Base-by-base conservation (phyloP, 2,888 invertebrate genomes). In the Gymnosoma rotundatum region DNA sequence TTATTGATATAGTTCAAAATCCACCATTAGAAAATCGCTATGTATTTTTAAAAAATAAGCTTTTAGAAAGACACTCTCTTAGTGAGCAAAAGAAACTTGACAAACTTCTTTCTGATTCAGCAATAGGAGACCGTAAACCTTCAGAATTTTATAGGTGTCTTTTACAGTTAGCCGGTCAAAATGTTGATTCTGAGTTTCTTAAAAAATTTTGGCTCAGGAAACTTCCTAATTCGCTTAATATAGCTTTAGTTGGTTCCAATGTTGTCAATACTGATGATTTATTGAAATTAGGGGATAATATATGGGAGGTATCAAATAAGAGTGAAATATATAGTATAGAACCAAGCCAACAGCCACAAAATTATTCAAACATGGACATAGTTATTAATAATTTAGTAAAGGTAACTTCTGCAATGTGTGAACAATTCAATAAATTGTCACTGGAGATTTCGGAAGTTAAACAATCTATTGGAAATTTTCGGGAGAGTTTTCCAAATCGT, bases 1-100 rank as follows among this genome's bases (percentile, higher is more conserved):
- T 61, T 9, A 60, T 61, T 20, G 72, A 72, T 50, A 18, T 72
- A 8, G 20, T 36, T 20, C 18, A 21, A n/a, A 72, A 63, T 16
- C 61, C 54, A 20, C 54, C 74, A 4, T 9, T 1, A 2, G 56
- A 45, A 58, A 18, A 58, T 20, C 14, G 14, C 0, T 45, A 70
- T 18, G 10, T 58, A 18, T 4, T 18, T 10, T 20, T 58, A 12
- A 70, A 70, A 56, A 32, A 45, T 4, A 56, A 21, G 18, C 45
- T 58, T 25, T 12, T 70, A 1, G 56, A 58, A 48, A 8, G 58
- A 25, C 25, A 45, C 1, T 56, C 56, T 58, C 12, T 70, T 2
- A 45, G 32, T 18, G 54, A 69, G 16, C 32, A 36, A 2, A 66
- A 36, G 48, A 42, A 42, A 42, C 42, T 64, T 10, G 9, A 42